Evolutionary conservation across 2,113 vertebrate genomes (phyloP), one percentile per base, ranked within the genome.

Genomic region (Pimephales promelas): DNA sequence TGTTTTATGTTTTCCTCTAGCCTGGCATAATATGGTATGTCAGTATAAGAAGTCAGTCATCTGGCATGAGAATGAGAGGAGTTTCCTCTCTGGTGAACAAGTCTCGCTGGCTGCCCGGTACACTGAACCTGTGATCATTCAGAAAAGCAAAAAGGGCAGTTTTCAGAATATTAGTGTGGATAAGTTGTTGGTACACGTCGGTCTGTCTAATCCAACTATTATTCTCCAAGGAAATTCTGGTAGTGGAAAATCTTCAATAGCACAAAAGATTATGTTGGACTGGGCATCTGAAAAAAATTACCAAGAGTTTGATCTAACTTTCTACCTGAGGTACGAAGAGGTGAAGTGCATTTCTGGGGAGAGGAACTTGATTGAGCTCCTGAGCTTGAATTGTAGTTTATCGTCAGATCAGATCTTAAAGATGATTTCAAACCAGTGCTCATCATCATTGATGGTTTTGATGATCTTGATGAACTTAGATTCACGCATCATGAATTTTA

Each of bases 311-410:
- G 2, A 8, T 31, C 84, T 89, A 0, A 1, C 92, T 28, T 92
- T 94, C 86, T 92, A 90, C 36, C 11, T 94, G 1, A 88, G 85
- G 62, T 95, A 93, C 71, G 89, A 88, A 80, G 88, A 91, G 57
- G 16, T 90, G 0, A 49, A 61, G 57, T 62, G 56, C 56, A 77
- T 24, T 0, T 13, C 36, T 28, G 84, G 73, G 18, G 0, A 43
- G 2, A 43, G 56, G 11, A 92, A 88, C 47, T 16, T 93, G 66
- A 87, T 72, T 6, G 85, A 87, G 22, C 87, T 93, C n/a, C 14
- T 87, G 54, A 77, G 75, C 13, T 45, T 2, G 0, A 74, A 24
- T 18, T 89, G 83, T 64, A 91, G 87, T 47, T 57, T 52, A 43
- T 0, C 0, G 1, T 49, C 76, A 24, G n/a, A 56, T 40, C 1